These are phyloP conservation scores for Ochotona princeps DNA, from an alignment of 2,113 vertebrate genomes.

Conservation along the genomic window DNA sequence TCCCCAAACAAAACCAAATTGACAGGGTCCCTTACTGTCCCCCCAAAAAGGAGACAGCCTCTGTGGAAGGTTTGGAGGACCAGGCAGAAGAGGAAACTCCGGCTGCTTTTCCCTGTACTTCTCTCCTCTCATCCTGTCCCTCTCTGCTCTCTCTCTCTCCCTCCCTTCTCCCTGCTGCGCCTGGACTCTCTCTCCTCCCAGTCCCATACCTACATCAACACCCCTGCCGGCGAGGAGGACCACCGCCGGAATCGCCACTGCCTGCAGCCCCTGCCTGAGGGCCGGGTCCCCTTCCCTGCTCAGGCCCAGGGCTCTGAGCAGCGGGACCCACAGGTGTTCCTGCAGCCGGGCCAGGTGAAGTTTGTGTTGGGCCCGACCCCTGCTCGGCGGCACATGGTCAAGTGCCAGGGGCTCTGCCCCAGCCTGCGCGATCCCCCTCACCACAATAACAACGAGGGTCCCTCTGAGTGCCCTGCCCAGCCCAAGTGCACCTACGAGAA, in stretches of 20 bases:
- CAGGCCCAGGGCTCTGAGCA: slow-evolving; percentile 90
- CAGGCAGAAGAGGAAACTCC: not conserved
- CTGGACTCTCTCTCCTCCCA: slow-evolving; percentile 77
- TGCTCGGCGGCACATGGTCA: slow-evolving; percentile 88
- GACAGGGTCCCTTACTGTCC: not conserved
- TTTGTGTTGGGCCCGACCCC: slow-evolving; percentile 95
- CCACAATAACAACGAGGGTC: slow-evolving; percentile 89
- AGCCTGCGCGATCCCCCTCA: slow-evolving; percentile 77
- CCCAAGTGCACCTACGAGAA: slow-evolving; percentile 95
- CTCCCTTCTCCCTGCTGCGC: not conserved
- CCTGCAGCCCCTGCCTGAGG: slow-evolving; percentile 95
- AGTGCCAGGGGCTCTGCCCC: slow-evolving; percentile 86
- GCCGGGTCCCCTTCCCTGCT: slow-evolving; percentile 88
- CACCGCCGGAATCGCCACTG: slow-evolving; percentile 92
- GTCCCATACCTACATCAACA: slow-evolving; percentile 99
- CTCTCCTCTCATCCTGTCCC: not conserved
- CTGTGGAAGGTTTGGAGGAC: not conserved
- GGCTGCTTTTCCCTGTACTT: too few relatives aligned
- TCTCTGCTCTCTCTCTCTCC: slow-evolving; percentile 17
- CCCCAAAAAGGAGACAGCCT: not conserved
- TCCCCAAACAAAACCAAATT: not conserved
- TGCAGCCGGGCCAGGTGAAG: slow-evolving; percentile 96
- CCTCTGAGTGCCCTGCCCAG: slow-evolving; percentile 88
- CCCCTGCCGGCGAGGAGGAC: slow-evolving; percentile 93
- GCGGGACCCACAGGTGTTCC: slow-evolving; percentile 93